Evolutionary conservation across 2,888 invertebrate species (phyloP).

Genomic region (Hofmannophila pseudospretella): DNA sequence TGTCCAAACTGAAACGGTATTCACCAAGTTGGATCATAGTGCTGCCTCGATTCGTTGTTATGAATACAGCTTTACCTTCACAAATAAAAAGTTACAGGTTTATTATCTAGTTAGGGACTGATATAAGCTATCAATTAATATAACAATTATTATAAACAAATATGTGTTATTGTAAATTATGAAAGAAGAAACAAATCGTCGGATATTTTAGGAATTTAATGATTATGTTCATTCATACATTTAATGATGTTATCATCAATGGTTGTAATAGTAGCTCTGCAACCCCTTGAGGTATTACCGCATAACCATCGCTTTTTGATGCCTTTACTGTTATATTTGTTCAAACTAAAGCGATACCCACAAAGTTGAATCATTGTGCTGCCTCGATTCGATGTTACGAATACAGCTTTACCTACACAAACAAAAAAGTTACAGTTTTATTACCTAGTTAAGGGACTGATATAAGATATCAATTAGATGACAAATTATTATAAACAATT

Average conservation of each 20-base stretch:
- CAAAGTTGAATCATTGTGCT: slow-evolving; percentile 25
- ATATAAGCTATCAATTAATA: no score
- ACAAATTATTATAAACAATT: not conserved
- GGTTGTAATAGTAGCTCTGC: slow-evolving; percentile 38
- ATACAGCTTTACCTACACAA: slow-evolving; percentile 10
- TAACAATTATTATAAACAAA: no score
- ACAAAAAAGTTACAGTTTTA: not conserved
- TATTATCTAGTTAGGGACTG: no score
- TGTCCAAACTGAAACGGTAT: no score
- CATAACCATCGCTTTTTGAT: slow-evolving; percentile 22
- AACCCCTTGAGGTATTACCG: slow-evolving; percentile 24
- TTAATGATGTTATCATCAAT: slow-evolving; percentile 27
- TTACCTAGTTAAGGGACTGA: not conserved
- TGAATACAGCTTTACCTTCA: no score
- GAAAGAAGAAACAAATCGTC: no score
- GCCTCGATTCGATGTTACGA: slow-evolving; percentile 18
- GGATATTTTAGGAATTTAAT: slow-evolving; percentile 11
- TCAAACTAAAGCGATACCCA: slow-evolving; percentile 9
- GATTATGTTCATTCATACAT: slow-evolving; percentile 17
- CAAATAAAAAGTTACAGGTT: no score
- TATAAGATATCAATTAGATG: no score
- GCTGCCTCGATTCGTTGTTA: no score
- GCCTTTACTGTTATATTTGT: slow-evolving; percentile 9
- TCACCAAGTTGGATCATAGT: no score
- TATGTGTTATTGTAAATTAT: no score